phyloP scores from a whole-genome alignment of 64 coral and sea anemone genomes.

The Anthopleura sola region DNA sequence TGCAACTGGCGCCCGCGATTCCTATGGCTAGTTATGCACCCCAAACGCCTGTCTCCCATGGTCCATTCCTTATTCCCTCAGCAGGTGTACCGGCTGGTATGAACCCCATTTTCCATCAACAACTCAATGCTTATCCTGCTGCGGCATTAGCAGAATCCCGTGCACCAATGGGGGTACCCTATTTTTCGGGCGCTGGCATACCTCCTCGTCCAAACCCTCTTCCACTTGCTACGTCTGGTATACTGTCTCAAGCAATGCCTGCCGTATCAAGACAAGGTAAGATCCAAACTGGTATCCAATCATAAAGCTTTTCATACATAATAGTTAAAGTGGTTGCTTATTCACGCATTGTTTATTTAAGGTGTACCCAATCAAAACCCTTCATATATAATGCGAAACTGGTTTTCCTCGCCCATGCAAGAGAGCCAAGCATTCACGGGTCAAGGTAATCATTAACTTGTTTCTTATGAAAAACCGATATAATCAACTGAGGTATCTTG shows the following conservation, averaged over 20 bases:
- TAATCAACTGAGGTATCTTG: no score
- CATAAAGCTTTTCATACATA: neutral
- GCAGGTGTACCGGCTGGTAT: neutral
- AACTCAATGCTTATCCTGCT: neutral
- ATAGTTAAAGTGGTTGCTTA: neutral
- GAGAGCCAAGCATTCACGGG: neutral
- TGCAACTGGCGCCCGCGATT: neutral
- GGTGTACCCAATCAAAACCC: slow-evolving; percentile 3
- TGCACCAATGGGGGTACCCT: neutral
- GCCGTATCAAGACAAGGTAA: neutral
- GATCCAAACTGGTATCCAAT: neutral
- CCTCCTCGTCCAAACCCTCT: neutral
- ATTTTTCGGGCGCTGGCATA: neutral
- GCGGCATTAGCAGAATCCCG: neutral
- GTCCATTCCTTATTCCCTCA: neutral
- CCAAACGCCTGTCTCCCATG: neutral
- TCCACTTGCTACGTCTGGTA: neutral
- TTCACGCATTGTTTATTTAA: neutral
- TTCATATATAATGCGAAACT: neutral
- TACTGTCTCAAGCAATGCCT: neutral
- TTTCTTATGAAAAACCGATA: no score
- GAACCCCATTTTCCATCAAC: neutral
- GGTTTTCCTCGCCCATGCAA: neutral
- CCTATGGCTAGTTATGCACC: neutral
- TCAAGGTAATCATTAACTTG: neutral